Evolutionary conservation across 2,113 vertebrate genomes (phyloP), one percentile per base, ranked within the genome.

Genomic region (Cryptomyrus ogoouensis): DNA sequence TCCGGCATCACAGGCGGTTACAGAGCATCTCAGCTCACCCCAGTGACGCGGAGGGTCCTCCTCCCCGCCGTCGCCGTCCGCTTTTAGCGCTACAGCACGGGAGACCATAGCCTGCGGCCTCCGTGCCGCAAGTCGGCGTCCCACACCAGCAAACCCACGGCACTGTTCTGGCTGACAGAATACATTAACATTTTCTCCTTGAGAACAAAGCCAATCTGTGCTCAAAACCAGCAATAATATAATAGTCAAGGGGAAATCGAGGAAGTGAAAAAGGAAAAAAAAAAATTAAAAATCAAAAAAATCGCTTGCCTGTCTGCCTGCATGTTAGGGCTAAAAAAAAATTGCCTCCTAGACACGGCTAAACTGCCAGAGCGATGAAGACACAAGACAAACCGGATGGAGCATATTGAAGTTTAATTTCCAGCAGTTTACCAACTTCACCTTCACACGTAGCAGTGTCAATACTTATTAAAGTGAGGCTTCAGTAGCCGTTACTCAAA

Each of bases 401-500:
- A 50, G 77, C 46, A 85, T 66, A 90, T 86, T 90, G 88, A 39
- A 12, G 12, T 53, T 83, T 85, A 90, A 90, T 88, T 90, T 84
- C 87, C 74, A 27, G 4, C 87, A 88, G 89, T 91, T 91, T 87
- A 86, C 88, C 10, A 74, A 89, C 46, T 74, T 74, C 83, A 53
- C 46, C 46, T 87, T 87, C 47, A 86, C 58, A 74, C 88, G 24
- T 49, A 89, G 80, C 15, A 92, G 96, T 94, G 95, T 92, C 93
- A 95, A 93, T 95, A 94, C 92, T 96, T 94, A 97, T 97, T 96
- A 96, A 95, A 93, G 58, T 96, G 96, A 97, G 94, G 95, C 88
- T 94, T 95, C 39, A 85, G 35, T 94, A 92, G 95, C 91, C 91
- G 94, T 93, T 96, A 92, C 92, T 96, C 94, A 95, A 95, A 96